Base-by-base conservation (phyloP, 2,797 vertebrate species). In the Hyperoplus lanceolatus region DNA sequence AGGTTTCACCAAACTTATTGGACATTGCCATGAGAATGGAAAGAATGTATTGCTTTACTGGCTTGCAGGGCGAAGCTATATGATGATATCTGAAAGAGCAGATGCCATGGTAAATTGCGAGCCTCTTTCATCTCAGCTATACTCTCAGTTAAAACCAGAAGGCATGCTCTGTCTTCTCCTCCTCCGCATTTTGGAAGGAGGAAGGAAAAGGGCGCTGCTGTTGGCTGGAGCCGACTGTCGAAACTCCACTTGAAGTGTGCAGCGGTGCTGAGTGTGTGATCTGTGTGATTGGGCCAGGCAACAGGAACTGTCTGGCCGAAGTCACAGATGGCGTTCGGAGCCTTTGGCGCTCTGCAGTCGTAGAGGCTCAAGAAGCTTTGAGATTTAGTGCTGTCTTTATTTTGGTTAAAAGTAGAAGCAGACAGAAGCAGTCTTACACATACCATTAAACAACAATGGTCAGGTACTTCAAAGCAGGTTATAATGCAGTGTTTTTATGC, bases 311-410 rank as follows among this genome's bases (percentile, higher is more conserved):
- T 82, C 80, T 77, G 80, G 86, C 86, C 87, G 84, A 80, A 89
- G 82, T 61, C 86, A 75, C 91, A 94, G 91, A 94, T 94, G 93
- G 93, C 1, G 68, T 83, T 87, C 5, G 11, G 77, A 89, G 91
- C 87, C 78, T 3, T n/a, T 66, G 89, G 91, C 82, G 15, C 76
- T 89, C 41, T 58, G 64, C 81, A 86, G 89, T 88, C 87, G n/a
- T 73, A 43, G 67, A 88, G 73, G 71, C 78, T 89, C 70, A 65
- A 79, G 79, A 42, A 85, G 83, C 80, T 72, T 54, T 73, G 60
- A 51, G 81, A 69, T 77, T 51, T 18, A 68, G 65, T 8, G 8
- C 61, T 5, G 75, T 78, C 88, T 89, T 83, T 57, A 81, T 90
- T 77, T 75, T 76, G 80, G 79, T 84, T 79, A 72, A 83, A 82